Base-by-base conservation (phyloP, 2,888 invertebrate genomes). In the Nasonia oneida region DNA sequence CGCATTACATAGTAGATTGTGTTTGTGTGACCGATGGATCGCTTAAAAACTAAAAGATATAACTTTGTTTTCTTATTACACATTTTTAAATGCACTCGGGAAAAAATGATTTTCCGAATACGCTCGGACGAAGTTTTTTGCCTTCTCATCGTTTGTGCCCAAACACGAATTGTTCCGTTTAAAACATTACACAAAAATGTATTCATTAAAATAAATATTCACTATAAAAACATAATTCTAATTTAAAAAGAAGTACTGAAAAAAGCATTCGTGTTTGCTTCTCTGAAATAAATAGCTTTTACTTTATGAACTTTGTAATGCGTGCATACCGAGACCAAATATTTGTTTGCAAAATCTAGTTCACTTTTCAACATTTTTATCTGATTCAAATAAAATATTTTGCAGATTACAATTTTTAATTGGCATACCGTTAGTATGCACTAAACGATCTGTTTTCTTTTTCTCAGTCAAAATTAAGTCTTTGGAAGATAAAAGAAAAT, bases 21-120 rank as follows among this genome's bases (percentile, higher is more conserved):
- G 88, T 89, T 87, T 89, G 89, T 90, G 89, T 89, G 89, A 90
- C 90, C 89, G 90, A 90, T 90, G 86, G 89, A 90, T 89, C 73
- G 57, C 85, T 85, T 84, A 85, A 77, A 82, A 88, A 89, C 90
- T 61, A 61, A 89, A 85, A 89, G 90, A 88, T 90, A 89, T 90
- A 88, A 85, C 67, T 82, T 75, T 39, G 18, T 70, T 37, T 39
- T 74, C 88, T 89, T 89, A 89, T 90, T 90, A 90, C 88, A 90
- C 87, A 85, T 87, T 61, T 89, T 87, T 89, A 91, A 89, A 90
- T 89, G 83, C 87, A 84, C 87, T 86, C 77, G 70, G 80, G 73
- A 64, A 85, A 83, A 82, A 37, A 64, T 57, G 29, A 84, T 39
- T 80, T 10, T 83, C 67, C 76, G 53, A 82, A 77, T 12, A n/a